A percentile compares a stretch with the other conserved stretches of the same genome.
Conservation (phyloP, 1,140 invertebrate genomes). For the Aphis gossypii region DNA sequence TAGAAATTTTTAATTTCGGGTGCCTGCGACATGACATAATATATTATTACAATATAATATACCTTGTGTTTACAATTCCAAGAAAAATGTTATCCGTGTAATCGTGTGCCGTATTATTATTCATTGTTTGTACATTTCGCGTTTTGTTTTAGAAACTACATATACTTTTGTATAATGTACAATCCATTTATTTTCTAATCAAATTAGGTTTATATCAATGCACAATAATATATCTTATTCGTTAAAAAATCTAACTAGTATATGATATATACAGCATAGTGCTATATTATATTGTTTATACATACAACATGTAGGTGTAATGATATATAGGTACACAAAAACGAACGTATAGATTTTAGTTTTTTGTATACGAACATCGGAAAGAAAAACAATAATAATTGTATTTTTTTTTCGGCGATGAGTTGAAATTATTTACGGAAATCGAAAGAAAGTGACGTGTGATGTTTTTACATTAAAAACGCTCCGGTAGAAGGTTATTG, state of each 20-base stretch:
- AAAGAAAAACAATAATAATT: background rate
- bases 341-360: background rate
- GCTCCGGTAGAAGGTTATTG: background rate
- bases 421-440: background rate
- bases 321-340: background rate
- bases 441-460: background rate
- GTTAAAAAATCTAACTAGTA: background rate
- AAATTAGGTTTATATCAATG: background rate
- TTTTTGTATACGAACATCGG: background rate
- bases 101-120: background rate
- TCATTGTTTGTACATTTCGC: constrained; percentile 15
- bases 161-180: background rate
- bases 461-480: background rate
- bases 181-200: background rate
- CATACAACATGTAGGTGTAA: too few relatives aligned
- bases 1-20: background rate
- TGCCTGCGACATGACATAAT: background rate
- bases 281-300: background rate
- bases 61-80: background rate
- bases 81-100: background rate
- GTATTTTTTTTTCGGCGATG: background rate
- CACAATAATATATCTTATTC: background rate
- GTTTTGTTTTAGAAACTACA: background rate
- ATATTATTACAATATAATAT: background rate
- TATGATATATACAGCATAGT: background rate